Conservation (phyloP, 2,888 invertebrate genomes). For the Venusia cambrica region DNA sequence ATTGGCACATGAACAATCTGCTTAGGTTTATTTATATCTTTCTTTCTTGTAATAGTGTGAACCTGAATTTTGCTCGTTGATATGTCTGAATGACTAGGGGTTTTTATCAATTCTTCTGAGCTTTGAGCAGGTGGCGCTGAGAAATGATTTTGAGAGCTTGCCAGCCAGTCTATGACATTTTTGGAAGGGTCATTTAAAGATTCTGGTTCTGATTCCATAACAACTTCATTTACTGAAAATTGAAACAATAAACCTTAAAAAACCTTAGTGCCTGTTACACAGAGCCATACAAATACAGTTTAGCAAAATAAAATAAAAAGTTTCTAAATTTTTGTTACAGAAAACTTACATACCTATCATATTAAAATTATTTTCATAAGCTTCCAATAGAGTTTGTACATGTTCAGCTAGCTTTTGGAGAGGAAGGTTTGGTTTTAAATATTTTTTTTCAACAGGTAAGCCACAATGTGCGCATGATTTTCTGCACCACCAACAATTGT, state of each 20-base stretch:
- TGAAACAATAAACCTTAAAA: too few species aligned
- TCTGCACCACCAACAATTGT: constrained; percentile 56
- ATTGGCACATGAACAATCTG: constrained; percentile 43
- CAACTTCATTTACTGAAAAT: constrained; percentile 60
- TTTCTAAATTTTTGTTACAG: constrained; percentile 1
- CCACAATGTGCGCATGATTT: constrained; percentile 53
- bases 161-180: constrained; percentile 65
- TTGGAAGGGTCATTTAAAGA: constrained; percentile 47
- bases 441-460: constrained; percentile 40
- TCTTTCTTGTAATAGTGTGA: constrained; percentile 44
- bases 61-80: constrained; percentile 53
- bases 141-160: constrained; percentile 66
- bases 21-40: constrained; percentile 33
- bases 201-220: constrained; percentile 39
- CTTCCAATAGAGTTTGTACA: constrained; percentile 42
- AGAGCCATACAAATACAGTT: background rate
- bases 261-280: too few species aligned
- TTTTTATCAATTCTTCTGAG: constrained; percentile 40
- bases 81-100: constrained; percentile 37
- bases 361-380: constrained; percentile 56
- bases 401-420: constrained; percentile 51
- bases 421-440: constrained; percentile 48
- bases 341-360: constrained; percentile 56
- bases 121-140: constrained; percentile 51
- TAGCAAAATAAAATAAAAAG: background rate